Evolutionary conservation across 2,888 invertebrate genomes (phyloP).

Genomic region (Notodonta ziczac): DNA sequence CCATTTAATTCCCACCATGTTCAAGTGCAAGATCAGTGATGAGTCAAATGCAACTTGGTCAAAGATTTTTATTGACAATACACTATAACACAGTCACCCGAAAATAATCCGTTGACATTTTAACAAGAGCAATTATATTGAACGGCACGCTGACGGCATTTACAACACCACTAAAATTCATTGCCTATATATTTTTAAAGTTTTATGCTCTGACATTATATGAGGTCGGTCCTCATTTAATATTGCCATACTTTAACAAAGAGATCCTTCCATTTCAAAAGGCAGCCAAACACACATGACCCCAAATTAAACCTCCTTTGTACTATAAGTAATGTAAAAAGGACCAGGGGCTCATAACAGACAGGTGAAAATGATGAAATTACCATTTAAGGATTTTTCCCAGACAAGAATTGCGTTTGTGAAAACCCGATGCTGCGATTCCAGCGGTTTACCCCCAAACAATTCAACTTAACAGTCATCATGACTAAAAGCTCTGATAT

Average conservation of each 20-base stretch:
- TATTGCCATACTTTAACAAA: slow-evolving; percentile 24
- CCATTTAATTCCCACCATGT: slow-evolving; percentile 4
- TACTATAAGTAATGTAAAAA: no score
- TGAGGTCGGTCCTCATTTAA: slow-evolving; percentile 15
- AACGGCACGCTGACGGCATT: slow-evolving; percentile 18
- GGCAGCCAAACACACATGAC: no score
- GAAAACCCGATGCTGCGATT: no score
- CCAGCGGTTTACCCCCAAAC: no score
- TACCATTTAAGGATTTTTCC: no score
- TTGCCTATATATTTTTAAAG: slow-evolving; percentile 25
- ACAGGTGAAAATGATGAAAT: no score
- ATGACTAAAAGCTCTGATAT: no score
- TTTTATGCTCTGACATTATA: slow-evolving; percentile 25
- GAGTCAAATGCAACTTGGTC: slow-evolving; percentile 22
- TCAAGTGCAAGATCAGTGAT: slow-evolving; percentile 8
- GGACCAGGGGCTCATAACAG: no score
- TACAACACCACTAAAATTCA: slow-evolving; percentile 35
- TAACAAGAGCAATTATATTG: slow-evolving; percentile 29
- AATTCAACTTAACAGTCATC: no score
- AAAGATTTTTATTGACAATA: slow-evolving; percentile 5
- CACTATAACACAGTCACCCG: slow-evolving; percentile 22
- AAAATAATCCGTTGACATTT: slow-evolving; percentile 35
- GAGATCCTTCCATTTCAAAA: neutral
- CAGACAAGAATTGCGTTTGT: no score
- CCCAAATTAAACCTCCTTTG: no score